These are phyloP conservation scores for Agriopis leucophaearia DNA, from an alignment of 2,888 invertebrate genomes.

Conservation along the genomic window DNA sequence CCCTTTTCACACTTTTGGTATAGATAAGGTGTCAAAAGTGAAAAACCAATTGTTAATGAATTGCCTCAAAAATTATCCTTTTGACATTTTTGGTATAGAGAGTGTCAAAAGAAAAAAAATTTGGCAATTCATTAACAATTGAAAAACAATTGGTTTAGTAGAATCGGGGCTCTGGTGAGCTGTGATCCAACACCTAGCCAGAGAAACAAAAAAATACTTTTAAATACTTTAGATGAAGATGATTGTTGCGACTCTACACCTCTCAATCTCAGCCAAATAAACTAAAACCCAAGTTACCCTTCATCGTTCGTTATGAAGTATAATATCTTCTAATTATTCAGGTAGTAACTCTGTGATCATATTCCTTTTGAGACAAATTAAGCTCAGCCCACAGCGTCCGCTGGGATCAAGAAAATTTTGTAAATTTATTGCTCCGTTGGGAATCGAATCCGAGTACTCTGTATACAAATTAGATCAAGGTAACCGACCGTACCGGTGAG, in stretches of 20 bases:
- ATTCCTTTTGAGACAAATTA: constrained; percentile 49
- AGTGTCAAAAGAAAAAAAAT: no score
- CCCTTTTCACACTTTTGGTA: no score
- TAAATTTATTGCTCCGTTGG: constrained; percentile 47
- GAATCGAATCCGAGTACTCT: constrained; percentile 45
- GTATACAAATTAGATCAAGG: constrained; percentile 42
- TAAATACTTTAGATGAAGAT: neutral
- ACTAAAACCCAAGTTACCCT: constrained; percentile 17
- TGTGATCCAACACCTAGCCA: no score
- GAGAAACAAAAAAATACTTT: neutral
- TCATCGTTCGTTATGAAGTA: constrained; percentile 29
- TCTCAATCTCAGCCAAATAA: constrained; percentile 9
- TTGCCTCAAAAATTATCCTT: no score
- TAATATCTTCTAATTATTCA: constrained; percentile 44
- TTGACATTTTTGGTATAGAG: no score
- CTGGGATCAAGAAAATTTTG: constrained; percentile 45
- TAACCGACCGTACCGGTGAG: constrained; percentile 26
- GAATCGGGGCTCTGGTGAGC: no score
- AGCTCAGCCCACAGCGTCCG: constrained; percentile 41
- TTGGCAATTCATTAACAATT: no score
- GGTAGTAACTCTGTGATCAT: constrained; percentile 45
- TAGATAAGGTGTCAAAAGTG: no score
- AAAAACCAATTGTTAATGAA: no score
- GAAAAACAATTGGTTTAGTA: no score
- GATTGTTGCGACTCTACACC: neutral